phyloP scores from a whole-genome alignment of 2,113 vertebrate species.

The Nanorana parkeri region DNA sequence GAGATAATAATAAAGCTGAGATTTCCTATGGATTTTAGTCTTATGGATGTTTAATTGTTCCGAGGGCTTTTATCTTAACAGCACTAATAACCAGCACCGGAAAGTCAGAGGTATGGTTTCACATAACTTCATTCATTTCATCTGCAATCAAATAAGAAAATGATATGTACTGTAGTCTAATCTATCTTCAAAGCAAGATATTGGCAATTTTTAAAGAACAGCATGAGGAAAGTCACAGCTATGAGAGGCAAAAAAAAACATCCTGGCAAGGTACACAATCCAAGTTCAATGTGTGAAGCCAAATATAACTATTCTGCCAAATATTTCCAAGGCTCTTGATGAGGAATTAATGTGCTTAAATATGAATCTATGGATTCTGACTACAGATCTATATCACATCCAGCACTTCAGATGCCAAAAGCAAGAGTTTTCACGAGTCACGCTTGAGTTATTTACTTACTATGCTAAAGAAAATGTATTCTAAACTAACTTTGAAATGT shows the following conservation, averaged over 20 bases:
- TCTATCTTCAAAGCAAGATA: constrained; percentile 37
- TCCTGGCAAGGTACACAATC: constrained; percentile 28
- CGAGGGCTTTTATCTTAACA: constrained; percentile 30
- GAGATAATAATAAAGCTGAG: constrained; percentile 47
- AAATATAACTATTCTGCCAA: constrained; percentile 1
- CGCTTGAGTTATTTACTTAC: no score
- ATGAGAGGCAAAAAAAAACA: background rate
- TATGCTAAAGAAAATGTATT: no score
- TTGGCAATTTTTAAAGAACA: constrained; percentile 46
- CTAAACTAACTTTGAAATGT: no score
- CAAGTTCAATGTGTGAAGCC: background rate
- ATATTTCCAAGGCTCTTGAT: constrained; percentile 6
- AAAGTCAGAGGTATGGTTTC: constrained; percentile 30
- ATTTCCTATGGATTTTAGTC: constrained; percentile 46
- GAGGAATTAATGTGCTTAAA: background rate
- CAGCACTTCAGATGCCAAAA: no score
- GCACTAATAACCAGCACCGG: constrained; percentile 15
- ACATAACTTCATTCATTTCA: constrained; percentile 37
- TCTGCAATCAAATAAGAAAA: constrained; percentile 38
- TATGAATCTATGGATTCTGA: background rate
- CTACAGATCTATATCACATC: background rate
- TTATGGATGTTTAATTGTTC: constrained; percentile 48
- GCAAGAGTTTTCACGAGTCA: background rate
- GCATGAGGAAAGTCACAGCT: constrained; percentile 29
- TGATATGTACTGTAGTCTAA: constrained; percentile 22